Conservation (phyloP, 2,888 invertebrate genomes). For the Gymnocheta viridis region DNA sequence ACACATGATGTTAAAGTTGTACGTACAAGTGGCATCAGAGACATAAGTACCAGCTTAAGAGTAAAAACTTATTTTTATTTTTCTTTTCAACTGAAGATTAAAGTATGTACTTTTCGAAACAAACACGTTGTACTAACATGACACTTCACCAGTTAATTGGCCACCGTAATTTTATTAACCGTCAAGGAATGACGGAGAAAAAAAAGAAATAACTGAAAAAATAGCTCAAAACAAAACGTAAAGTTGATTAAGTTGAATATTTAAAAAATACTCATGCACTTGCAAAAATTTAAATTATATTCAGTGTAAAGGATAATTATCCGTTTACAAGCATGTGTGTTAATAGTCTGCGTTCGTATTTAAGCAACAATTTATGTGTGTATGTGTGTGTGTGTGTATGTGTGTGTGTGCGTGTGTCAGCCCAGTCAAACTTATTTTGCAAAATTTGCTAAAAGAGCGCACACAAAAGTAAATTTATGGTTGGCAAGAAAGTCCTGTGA, state of each 20-base stretch:
- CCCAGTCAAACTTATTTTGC: background rate
- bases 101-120: constrained; percentile 25
- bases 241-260: constrained; percentile 48
- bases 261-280: constrained; percentile 4
- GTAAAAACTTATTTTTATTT: constrained; percentile 24
- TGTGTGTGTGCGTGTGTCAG: too few relatives aligned
- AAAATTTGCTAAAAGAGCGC: background rate
- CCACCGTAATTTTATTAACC: constrained; percentile 63
- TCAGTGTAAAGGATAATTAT: constrained; percentile 53
- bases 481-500: too few relatives aligned
- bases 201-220: background rate
- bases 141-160: constrained; percentile 65
- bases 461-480: background rate
- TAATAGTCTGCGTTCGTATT: constrained; percentile 4
- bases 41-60: constrained; percentile 19
- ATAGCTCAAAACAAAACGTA: background rate
- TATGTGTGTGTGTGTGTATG: too few relatives aligned
- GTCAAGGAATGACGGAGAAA: constrained; percentile 7
- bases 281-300: constrained; percentile 36
- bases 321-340: constrained; percentile 28
- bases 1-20: constrained; percentile 34
- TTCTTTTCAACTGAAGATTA: constrained; percentile 9
- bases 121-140: constrained; percentile 62
- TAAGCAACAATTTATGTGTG: background rate
- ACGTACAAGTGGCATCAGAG: constrained; percentile 14